These are phyloP conservation scores for Tilapia sparmanii DNA, from an alignment of 2,113 vertebrate species.

Conservation along the genomic window DNA sequence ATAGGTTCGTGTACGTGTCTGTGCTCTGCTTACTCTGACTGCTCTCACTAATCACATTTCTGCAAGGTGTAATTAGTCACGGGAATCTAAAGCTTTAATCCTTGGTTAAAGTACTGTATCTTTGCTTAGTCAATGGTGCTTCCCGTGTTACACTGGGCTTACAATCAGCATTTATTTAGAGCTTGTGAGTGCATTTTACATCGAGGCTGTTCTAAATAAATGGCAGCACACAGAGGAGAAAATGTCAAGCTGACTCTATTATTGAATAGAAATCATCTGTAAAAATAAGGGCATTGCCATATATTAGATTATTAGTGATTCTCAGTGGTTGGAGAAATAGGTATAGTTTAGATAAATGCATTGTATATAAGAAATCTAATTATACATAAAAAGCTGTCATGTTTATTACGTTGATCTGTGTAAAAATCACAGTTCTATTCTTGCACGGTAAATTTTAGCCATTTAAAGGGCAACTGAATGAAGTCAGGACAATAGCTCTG, in stretches of 20 bases:
- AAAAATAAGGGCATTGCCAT: not conserved
- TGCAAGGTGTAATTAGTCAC: constrained; percentile 52
- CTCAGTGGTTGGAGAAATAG: not conserved
- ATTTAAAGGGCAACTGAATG: not conserved
- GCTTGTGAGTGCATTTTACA: not conserved
- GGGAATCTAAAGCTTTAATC: constrained; percentile 44
- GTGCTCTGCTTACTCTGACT: constrained; percentile 14
- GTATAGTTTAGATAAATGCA: not conserved
- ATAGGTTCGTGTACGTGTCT: not conserved
- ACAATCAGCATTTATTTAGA: not conserved
- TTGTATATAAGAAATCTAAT: not conserved
- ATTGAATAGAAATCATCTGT: not conserved
- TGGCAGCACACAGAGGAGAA: not conserved
- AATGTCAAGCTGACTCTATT: not conserved
- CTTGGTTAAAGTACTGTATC: constrained; percentile 10
- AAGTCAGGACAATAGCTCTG: not conserved
- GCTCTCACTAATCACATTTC: constrained; percentile 52
- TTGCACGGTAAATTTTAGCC: not conserved
- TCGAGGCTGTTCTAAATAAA: not conserved
- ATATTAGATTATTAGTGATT: not conserved
- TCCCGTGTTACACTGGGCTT: not conserved
- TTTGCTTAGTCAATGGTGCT: constrained; percentile 45
- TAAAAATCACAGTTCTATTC: not conserved
- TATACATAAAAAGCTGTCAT: not conserved
- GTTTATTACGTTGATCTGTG: not conserved